These are phyloP conservation scores for Gymnobelideus leadbeateri DNA, from an alignment of 2,113 vertebrate species.

Conservation along the genomic window DNA sequence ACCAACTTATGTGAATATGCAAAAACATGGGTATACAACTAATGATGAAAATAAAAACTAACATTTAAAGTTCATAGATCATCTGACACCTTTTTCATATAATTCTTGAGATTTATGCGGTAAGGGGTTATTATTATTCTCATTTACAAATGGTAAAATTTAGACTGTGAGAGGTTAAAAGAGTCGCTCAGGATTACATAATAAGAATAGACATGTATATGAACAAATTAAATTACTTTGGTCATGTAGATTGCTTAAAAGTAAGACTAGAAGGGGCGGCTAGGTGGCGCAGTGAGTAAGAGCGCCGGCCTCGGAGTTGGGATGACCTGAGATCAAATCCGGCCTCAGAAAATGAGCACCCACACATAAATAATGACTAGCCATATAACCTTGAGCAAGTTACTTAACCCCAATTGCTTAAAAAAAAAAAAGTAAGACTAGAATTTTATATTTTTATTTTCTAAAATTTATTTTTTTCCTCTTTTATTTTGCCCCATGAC, in stretches of 20 bases:
- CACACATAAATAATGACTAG: too few species aligned
- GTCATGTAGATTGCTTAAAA: background rate
- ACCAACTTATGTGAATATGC: background rate
- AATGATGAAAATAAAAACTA: background rate
- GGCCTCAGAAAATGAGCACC: too few species aligned
- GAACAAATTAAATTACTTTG: background rate
- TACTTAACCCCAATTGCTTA: too few species aligned
- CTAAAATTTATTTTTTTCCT: background rate
- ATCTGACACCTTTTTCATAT: background rate
- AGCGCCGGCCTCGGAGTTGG: too few species aligned
- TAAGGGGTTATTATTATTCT: background rate
- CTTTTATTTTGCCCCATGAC: background rate
- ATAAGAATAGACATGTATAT: background rate
- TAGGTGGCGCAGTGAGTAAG: too few species aligned
- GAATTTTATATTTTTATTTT: background rate
- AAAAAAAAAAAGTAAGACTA: background rate
- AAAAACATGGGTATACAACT: background rate
- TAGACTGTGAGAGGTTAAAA: background rate
- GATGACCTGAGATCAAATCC: too few species aligned
- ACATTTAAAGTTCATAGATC: background rate
- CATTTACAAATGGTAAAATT: background rate
- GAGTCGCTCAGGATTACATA: background rate
- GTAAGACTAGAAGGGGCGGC: background rate
- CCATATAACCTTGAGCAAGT: too few species aligned
- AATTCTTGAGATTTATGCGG: background rate